Evolutionary conservation across 1,140 invertebrate genomes (phyloP).

Genomic region (Brachionus sp.): DNA sequence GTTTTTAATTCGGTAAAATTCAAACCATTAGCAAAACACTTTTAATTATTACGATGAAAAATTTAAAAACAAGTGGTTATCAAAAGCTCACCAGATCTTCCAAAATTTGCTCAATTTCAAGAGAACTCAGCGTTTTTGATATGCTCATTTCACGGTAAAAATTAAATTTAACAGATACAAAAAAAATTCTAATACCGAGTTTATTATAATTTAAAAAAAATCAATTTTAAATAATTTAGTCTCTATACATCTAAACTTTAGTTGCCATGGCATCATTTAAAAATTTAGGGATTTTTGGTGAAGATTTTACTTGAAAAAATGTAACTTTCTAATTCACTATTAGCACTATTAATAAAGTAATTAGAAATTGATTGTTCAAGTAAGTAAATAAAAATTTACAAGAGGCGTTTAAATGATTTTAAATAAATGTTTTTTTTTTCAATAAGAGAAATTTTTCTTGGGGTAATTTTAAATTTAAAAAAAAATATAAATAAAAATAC

Average conservation of each 20-base stretch:
- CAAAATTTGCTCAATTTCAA: constrained; percentile 14
- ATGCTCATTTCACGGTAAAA: neutral
- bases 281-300: neutral
- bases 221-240: constrained; percentile 17
- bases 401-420: neutral
- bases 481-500: neutral
- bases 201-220: constrained; percentile 33
- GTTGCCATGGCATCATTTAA: constrained; percentile 18
- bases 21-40: constrained; percentile 56
- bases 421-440: neutral
- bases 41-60: neutral
- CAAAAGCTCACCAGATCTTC: constrained; percentile 17
- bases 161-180: neutral
- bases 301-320: constrained; percentile 15
- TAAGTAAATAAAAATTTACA: neutral
- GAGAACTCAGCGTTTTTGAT: neutral
- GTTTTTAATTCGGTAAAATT: constrained; percentile 50
- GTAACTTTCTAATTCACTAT: neutral
- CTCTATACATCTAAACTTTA: constrained; percentile 22
- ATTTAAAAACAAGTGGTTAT: neutral
- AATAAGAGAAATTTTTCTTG: neutral
- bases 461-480: neutral
- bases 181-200: neutral
- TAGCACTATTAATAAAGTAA: neutral
- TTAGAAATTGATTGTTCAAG: neutral